Evolutionary conservation across 2,888 invertebrate genomes (phyloP), one percentile per base, ranked within the genome.

Genomic region (Thera britannica): DNA sequence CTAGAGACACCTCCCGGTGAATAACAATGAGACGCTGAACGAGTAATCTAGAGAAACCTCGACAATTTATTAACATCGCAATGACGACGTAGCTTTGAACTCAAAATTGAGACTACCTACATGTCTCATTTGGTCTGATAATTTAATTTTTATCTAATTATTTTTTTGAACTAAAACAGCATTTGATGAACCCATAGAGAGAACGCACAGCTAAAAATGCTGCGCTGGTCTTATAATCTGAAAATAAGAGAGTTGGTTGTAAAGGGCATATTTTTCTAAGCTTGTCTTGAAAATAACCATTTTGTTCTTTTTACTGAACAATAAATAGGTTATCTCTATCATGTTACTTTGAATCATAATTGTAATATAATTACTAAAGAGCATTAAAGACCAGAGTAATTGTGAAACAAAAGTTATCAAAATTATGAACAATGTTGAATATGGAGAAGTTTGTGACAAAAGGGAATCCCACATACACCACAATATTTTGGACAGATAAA

Each of bases 11-110:
- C 67, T 65, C 64, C 58, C 56, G 66, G 60, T 62, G 71, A 71
- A 70, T 72, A 70, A 63, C 68, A 73, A 73, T 70, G 66, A 69
- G 69, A 54, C 51, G 52, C 59, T 63, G 65, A 66, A 69, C 66
- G 60, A 66, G 66, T 70, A 66, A 66, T 63, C 66, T 66, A 67
- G 63, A 66, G 70, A 66, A 70, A 66, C 70, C 70, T 70, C 66
- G 57, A 54, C 63, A 70, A 66, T 70, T 70, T 70, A 70, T 70
- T 70, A 70, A 66, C 66, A 66, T 63, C 59, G 66, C 66, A 62
- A 63, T 61, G 70, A 62, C 58, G 52, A 52, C 52, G 56, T 59
- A 41, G 58, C 60, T 44, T 66, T 63, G 48, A 62, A 65, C 58
- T 49, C 55, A 44, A 51, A 44, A 62, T 64, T 62, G 68, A 49